Evolutionary conservation across 2,888 invertebrate genomes (phyloP), one percentile per base, ranked within the genome.

Genomic region (Andrena flavipes): DNA sequence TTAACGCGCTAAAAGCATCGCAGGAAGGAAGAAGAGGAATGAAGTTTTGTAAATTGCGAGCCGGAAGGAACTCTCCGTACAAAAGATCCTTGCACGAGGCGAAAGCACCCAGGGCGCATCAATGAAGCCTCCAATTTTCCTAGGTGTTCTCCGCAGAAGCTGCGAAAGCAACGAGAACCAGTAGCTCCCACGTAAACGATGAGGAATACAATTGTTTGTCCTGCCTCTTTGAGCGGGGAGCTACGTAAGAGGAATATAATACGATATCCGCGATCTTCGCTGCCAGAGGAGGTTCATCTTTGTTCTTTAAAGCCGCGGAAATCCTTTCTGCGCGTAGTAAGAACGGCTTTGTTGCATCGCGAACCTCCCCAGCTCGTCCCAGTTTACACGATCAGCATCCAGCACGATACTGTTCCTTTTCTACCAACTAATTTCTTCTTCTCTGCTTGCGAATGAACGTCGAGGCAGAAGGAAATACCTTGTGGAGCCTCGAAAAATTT

Each of bases 281-380:
- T 23, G 20, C 8, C 16, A 29, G 62, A 78, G 54, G 30, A 67
- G 48, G 20, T 63, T 68, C 73, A 80, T 64, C 73, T 79, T 73
- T 79, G 81, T 73, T 60, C 64, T 65, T 48, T 60, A 48, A 65
- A 51, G 49, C 49, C 29, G n/a, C n/a, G 20, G 23, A 30, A 59
- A 77, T 78, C 56, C 74, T 67, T 77, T 77, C 51, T 69, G 68
- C 62, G 51, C 65, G 35, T 7, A 35, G 78, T 16, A 29, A 60
- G 62, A 20, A 54, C 49, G 33, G 54, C 70, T 68, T 71, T 71
- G 60, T 54, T 65, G 35, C 35, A 26, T 35, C 16, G n/a, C 16
- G 67, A 68, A 54, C 60, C 48, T 71, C 26, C 42, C 16, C 7
- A 56, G 20, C 68, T 33, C 69, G 20, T 8, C 42, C 16, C 7